Percentiles rank a stretch among this genome's conserved stretches.
Evolutionary conservation across 2,797 vertebrate genomes (phyloP).

Genomic region (Hozukius guyotensis): DNA sequence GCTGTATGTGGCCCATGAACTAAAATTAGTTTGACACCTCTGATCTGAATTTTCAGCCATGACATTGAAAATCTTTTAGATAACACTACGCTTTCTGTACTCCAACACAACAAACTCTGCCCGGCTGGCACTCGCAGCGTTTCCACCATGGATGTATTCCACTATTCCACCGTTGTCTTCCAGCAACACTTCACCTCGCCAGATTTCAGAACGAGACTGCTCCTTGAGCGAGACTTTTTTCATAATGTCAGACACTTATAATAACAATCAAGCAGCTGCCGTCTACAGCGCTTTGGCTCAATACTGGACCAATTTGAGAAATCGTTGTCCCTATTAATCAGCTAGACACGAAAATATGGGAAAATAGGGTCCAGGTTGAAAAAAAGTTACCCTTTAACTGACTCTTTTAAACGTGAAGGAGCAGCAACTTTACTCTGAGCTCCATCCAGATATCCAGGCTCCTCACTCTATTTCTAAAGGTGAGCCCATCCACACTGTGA

Average conservation of each 20-base stretch:
- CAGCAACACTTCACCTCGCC: neutral
- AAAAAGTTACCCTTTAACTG: too few species aligned
- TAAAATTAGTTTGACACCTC: too few species aligned
- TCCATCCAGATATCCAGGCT: neutral
- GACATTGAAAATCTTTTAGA: neutral
- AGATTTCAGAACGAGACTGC: neutral
- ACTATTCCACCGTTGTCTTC: neutral
- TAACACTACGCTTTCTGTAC: neutral
- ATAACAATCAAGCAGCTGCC: neutral
- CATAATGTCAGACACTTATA: fast-evolving
- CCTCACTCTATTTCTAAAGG: neutral
- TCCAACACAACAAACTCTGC: neutral
- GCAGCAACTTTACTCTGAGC: neutral
- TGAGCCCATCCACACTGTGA: neutral
- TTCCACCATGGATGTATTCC: too few species aligned
- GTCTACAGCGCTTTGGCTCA: too few species aligned
- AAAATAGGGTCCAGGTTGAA: neutral
- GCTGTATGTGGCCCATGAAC: too few species aligned
- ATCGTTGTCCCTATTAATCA: neutral
- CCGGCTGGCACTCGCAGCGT: neutral
- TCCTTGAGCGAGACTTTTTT: neutral
- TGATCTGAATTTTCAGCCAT: neutral
- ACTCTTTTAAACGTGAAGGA: conserved; percentile 21
- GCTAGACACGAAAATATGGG: neutral
- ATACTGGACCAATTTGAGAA: neutral